Evolutionary conservation across 2,113 vertebrate genomes (phyloP), one percentile per base, ranked within the genome.

Genomic region (Columbina picui): DNA sequence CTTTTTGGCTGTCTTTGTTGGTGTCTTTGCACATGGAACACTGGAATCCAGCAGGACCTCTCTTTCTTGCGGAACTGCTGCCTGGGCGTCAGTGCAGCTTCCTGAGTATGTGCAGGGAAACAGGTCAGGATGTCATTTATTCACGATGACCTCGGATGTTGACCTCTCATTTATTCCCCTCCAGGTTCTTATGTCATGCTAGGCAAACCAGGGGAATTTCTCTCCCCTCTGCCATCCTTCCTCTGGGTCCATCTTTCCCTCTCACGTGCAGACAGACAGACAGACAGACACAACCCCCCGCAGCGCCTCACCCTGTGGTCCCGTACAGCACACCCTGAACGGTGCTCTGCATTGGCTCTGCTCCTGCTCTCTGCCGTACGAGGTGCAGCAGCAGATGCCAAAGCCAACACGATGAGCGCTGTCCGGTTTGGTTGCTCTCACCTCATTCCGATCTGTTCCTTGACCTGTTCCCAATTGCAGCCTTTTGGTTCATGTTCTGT

Each of bases 61-160:
- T 27, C 34, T 14, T 65, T 32, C 34, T 41, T 18, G 57, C 71
- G 47, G 67, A 71, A 1, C 29, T 71, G 32, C 74, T 84, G 30
- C 68, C 63, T 39, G 10, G 11, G 38, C 52, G 29, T 30, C 59
- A 49, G 4, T 23, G 8, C 2, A 1, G 4, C 77, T 19, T 10
- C 53, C 7, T 18, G 64, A 34, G 52, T 53, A 13, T 4, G 55
- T 53, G 1, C 6, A 12, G 1, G 21, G 25, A 10, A 27, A 32
- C 5, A 74, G 56, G 9, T 16, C 36, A 17, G 5, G 7, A 21
- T n/a, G 29, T 59, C 25, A n/a, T 56, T 74, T 10, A 16, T n/a
- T 38, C 38, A 0, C 15, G 2, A 4, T 19, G 36, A 3, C 39
- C 34, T 16, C 3, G 0, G 15, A 0, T 30, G 53, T 12, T 80